Evolutionary conservation across 1,140 invertebrate genomes (phyloP).

Genomic region (Drosophila oshimai): DNA sequence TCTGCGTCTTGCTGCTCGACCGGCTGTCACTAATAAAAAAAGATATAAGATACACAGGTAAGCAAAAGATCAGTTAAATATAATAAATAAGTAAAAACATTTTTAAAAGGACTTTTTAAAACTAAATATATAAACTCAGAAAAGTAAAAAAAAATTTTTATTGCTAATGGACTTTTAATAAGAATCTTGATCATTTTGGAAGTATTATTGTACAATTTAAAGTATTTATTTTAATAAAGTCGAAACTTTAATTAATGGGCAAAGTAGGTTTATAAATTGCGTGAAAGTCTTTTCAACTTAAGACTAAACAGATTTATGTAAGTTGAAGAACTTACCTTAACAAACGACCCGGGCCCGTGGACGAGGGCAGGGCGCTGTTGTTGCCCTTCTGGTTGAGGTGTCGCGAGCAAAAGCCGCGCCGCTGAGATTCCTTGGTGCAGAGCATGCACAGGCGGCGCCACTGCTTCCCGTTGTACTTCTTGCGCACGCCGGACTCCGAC

Average conservation of each 20-base stretch:
- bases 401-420: slow-evolving; percentile 96
- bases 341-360: slow-evolving; percentile 73
- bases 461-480: slow-evolving; percentile 99
- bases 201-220: no score
- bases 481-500: slow-evolving; percentile 97
- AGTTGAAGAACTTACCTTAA: slow-evolving; percentile 56
- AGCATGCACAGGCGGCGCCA: slow-evolving; percentile 96
- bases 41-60: background rate
- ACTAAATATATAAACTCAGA: no score
- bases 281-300: no score
- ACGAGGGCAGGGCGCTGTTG: slow-evolving; percentile 68
- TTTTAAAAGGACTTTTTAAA: background rate
- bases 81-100: background rate
- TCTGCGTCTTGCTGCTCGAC: slow-evolving; percentile 85
- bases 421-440: slow-evolving; percentile 99
- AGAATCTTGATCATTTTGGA: no score
- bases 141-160: no score
- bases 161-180: no score
- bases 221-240: no score
- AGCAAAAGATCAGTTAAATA: background rate
- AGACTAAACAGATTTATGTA: background rate
- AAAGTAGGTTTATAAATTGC: no score
- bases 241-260: no score
- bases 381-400: slow-evolving; percentile 89
- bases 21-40: slow-evolving; percentile 79